These are phyloP conservation scores for Tetragonula carbonaria DNA, from an alignment of 2,888 invertebrate genomes.

Conservation along the genomic window DNA sequence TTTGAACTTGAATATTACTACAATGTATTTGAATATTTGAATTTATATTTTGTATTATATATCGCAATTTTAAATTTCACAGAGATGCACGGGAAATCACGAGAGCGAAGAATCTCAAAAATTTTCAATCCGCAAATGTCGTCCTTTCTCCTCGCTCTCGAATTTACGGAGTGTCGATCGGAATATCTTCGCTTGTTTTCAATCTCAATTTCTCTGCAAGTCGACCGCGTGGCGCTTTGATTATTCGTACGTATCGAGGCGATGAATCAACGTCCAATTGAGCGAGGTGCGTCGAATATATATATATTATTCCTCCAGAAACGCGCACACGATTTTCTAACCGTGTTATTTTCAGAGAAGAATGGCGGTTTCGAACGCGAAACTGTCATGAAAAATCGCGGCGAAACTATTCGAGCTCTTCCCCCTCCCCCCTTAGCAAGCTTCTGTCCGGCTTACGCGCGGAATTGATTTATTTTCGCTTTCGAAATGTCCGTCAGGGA, in stretches of 20 bases:
- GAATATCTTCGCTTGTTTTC: neutral
- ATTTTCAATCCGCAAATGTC: no score
- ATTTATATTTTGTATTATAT: no score
- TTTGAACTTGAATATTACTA: no score
- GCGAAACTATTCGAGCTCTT: neutral
- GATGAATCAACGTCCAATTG: constrained; percentile 11
- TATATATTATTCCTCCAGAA: neutral
- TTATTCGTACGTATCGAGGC: constrained; percentile 23
- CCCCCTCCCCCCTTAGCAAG: no score
- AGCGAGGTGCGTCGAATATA: neutral
- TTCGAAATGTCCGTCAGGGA: no score
- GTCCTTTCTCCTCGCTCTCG: no score
- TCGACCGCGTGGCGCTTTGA: neutral
- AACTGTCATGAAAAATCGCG: neutral
- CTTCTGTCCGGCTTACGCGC: neutral
- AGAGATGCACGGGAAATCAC: no score
- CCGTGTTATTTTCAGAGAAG: neutral
- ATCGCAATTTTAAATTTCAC: no score
- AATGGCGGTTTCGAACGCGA: neutral
- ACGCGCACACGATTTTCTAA: neutral
- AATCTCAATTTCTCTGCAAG: constrained; percentile 3
- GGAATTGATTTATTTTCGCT: neutral
- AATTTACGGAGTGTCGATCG: no score
- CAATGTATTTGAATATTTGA: no score
- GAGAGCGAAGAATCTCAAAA: no score